Percentiles rank a stretch among this genome's conserved stretches.
These are phyloP conservation scores for Brachymystax lenok DNA, from an alignment of 2,797 vertebrate species.

Conservation along the genomic window DNA sequence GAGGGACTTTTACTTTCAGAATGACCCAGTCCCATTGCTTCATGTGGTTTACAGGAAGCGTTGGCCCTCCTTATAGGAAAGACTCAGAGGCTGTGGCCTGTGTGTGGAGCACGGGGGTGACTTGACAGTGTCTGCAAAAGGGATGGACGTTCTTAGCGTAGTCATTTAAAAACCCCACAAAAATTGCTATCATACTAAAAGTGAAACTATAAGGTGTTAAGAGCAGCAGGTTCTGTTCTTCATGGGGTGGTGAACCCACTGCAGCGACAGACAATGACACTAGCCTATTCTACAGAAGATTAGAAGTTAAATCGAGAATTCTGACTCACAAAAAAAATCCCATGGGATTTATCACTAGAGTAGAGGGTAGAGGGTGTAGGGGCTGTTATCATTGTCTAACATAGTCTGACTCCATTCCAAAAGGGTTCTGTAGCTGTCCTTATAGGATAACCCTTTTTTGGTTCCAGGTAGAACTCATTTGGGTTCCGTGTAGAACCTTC, in stretches of 20 bases:
- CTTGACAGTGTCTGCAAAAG: too few relatives aligned
- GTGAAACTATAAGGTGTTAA: too few relatives aligned
- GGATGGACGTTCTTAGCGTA: not conserved
- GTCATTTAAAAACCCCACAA: not conserved
- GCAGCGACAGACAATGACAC: not conserved
- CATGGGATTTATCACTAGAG: not conserved
- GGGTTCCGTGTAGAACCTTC: too few relatives aligned
- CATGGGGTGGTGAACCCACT: not conserved
- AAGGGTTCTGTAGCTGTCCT: not conserved
- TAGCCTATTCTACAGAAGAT: not conserved
- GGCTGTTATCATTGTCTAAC: too few relatives aligned
- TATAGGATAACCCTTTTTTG: too few relatives aligned
- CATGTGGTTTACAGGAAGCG: constrained; percentile 60
- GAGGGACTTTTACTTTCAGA: constrained; percentile 8
- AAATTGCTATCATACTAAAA: not conserved
- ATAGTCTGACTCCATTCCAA: not conserved
- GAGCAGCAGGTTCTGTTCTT: not conserved
- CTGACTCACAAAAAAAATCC: not conserved
- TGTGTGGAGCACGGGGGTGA: constrained; percentile 18
- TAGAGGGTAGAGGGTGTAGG: too few relatives aligned
- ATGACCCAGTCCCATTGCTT: constrained; percentile 34
- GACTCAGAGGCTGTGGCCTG: constrained; percentile 16
- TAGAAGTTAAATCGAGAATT: not conserved
- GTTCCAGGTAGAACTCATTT: too few relatives aligned
- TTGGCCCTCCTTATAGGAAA: constrained; percentile 45